These are phyloP conservation scores for Colaptes auratus DNA, from an alignment of 2,113 vertebrate species.

Conservation along the genomic window DNA sequence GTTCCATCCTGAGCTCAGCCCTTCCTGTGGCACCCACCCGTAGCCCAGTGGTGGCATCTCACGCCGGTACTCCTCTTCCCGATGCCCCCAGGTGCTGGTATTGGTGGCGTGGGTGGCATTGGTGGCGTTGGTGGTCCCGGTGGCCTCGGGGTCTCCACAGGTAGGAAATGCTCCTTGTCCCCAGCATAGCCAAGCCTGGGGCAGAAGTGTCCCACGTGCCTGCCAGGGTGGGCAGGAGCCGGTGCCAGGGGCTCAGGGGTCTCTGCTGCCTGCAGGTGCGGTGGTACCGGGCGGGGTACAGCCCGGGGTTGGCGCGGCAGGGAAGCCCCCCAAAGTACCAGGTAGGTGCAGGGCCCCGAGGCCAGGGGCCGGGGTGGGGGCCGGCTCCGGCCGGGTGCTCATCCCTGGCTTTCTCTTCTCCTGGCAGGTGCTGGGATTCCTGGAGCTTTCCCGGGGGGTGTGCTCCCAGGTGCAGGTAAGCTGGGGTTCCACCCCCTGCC, in stretches of 20 bases:
- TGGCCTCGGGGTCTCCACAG: constrained; percentile 69
- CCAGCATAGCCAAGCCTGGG: not conserved
- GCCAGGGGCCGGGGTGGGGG: not conserved
- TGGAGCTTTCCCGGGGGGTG: constrained; percentile 78
- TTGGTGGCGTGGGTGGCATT: constrained; percentile 31
- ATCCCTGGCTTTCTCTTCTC: not conserved
- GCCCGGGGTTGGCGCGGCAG: constrained; percentile 68
- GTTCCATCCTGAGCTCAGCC: not conserved
- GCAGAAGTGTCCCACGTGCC: not conserved
- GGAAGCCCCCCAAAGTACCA: constrained; percentile 80
- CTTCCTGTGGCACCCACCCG: not conserved
- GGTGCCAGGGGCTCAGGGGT: not conserved
- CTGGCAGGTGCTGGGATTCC: constrained; percentile 77
- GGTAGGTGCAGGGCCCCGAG: constrained; percentile 46
- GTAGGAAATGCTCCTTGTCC: not conserved
- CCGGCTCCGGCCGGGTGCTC: rapidly evolving
- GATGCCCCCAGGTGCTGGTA: constrained; percentile 41
- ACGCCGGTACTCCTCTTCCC: not conserved
- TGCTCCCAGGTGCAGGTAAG: constrained; percentile 81
- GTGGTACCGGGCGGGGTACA: constrained; percentile 65
- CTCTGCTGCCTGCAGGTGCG: constrained; percentile 60
- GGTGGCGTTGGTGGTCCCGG: not conserved
- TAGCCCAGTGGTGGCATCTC: not conserved
- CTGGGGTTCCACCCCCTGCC: not conserved
- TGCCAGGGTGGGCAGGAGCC: not conserved